A percentile compares a stretch with the other conserved stretches of the same genome.
phyloP scores from a whole-genome alignment of 1,140 invertebrate genomes.

The Atta texana region DNA sequence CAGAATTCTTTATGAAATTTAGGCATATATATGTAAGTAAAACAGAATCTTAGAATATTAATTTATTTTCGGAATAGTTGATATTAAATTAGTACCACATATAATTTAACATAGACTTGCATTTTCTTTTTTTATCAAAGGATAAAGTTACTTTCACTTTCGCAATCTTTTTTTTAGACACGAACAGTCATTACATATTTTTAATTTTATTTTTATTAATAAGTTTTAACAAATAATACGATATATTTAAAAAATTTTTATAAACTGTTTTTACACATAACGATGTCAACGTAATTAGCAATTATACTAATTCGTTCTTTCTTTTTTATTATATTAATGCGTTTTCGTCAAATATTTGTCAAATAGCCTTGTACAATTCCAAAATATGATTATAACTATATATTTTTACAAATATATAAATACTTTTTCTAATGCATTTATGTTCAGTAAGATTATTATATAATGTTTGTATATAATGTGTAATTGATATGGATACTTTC shows the following conservation, averaged over 20 bases:
- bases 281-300: slow-evolving; percentile 69
- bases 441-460: slow-evolving; percentile 31
- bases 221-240: slow-evolving; percentile 64
- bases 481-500: slow-evolving; percentile 60
- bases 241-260: slow-evolving; percentile 66
- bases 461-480: slow-evolving; percentile 50
- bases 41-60: slow-evolving; percentile 52
- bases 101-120: slow-evolving; percentile 40
- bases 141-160: slow-evolving; percentile 38
- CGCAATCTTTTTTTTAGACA: slow-evolving; percentile 29
- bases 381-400: slow-evolving; percentile 67
- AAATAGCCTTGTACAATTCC: slow-evolving; percentile 59
- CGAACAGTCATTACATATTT: slow-evolving; percentile 44
- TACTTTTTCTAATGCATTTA: slow-evolving; percentile 53
- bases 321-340: slow-evolving; percentile 59
- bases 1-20: background rate
- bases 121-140: slow-evolving; percentile 17
- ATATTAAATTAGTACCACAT: slow-evolving; percentile 45
- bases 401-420: slow-evolving; percentile 64
- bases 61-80: slow-evolving; percentile 39
- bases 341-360: slow-evolving; percentile 31
- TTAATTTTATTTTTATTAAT: slow-evolving; percentile 51
- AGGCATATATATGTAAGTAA: slow-evolving; percentile 22
- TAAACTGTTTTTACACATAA: slow-evolving; percentile 71
- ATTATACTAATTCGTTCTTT: slow-evolving; percentile 64